These are phyloP conservation scores for Mythimna pallens DNA, from an alignment of 2,888 invertebrate species.

Conservation along the genomic window DNA sequence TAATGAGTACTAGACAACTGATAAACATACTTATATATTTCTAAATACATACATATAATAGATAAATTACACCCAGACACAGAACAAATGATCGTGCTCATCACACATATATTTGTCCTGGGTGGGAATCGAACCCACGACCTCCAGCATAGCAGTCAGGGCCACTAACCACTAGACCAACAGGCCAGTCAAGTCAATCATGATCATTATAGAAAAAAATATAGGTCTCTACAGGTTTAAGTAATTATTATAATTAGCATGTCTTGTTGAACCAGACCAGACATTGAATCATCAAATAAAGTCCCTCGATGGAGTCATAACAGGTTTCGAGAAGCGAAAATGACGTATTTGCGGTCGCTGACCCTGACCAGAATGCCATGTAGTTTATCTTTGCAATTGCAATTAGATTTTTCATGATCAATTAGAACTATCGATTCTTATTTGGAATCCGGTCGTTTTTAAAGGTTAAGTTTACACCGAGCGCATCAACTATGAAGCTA, in stretches of 20 bases:
- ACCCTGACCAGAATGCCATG: neutral
- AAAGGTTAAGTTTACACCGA: neutral
- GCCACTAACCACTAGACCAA: too few relatives aligned
- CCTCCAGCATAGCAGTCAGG: too few relatives aligned
- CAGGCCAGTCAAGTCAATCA: too few relatives aligned
- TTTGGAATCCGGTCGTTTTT: neutral
- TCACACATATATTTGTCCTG: too few relatives aligned
- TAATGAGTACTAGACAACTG: too few relatives aligned
- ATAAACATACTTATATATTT: too few relatives aligned
- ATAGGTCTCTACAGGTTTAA: neutral
- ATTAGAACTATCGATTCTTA: neutral
- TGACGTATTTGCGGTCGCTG: conserved; percentile 41
- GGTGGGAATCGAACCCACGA: too few relatives aligned
- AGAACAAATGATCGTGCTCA: too few relatives aligned
- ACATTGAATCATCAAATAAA: conserved; percentile 20
- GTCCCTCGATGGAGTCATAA: conserved; percentile 30
- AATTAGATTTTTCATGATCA: neutral
- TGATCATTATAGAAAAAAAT: neutral
- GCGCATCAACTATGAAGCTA: neutral
- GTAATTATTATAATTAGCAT: neutral
- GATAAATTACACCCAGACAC: too few relatives aligned
- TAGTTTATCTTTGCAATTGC: neutral
- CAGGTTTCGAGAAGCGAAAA: conserved; percentile 40
- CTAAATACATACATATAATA: too few relatives aligned
- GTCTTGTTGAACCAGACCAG: neutral